Conservation (phyloP, 2,797 vertebrate species). For the Heliangelus exortis region DNA sequence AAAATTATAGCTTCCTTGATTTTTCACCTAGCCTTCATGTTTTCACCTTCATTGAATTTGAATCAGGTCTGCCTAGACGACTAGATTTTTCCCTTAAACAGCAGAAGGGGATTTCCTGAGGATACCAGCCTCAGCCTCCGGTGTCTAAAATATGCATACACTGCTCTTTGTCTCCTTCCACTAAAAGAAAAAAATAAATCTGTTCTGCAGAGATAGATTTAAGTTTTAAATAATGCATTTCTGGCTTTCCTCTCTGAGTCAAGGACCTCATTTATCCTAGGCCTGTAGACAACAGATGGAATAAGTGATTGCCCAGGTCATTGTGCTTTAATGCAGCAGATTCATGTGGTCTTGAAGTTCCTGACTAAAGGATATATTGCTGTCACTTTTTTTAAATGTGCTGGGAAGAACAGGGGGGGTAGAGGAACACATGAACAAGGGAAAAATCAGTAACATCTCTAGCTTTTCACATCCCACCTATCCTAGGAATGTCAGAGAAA, state of each 20-base stretch:
- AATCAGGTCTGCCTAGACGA: conserved; percentile 8
- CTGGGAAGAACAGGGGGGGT: neutral
- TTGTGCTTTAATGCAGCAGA: neutral
- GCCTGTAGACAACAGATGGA: neutral
- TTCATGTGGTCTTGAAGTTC: neutral
- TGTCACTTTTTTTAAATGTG: neutral
- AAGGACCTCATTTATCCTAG: neutral
- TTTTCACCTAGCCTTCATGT: conserved; percentile 31
- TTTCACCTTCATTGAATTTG: conserved; percentile 28
- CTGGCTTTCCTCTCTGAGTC: neutral
- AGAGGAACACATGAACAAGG: neutral
- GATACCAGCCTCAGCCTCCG: neutral
- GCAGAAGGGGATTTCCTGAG: neutral
- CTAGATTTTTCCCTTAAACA: neutral
- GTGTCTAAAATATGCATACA: conserved; percentile 7
- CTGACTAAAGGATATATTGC: neutral
- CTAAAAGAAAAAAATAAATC: neutral
- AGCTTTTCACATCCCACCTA: neutral
- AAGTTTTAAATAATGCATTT: conserved; percentile 45
- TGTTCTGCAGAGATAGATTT: neutral
- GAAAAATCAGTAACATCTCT: neutral
- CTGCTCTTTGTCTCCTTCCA: conserved; percentile 10
- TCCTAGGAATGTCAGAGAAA: neutral
- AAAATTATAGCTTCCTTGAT: conserved; percentile 8
- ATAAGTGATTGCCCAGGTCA: neutral